These are phyloP conservation scores for Ryuthela nishihirai DNA, from an alignment of 2,888 invertebrate species.

Conservation along the genomic window DNA sequence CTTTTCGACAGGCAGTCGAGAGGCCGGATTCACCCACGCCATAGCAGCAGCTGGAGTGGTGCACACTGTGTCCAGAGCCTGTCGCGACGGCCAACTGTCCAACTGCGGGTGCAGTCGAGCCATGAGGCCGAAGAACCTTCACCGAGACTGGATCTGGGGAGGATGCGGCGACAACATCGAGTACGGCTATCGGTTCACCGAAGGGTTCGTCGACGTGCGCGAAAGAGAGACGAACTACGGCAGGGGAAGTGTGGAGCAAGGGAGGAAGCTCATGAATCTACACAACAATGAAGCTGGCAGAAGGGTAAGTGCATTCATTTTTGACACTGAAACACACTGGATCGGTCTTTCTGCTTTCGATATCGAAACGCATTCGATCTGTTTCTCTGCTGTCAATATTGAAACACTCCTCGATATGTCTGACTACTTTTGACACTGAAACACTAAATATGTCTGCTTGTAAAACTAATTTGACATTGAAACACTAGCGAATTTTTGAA, in stretches of 20 bases:
- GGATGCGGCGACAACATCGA: conserved; percentile 97
- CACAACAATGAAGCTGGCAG: conserved; percentile 98
- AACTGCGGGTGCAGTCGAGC: conserved; percentile 87
- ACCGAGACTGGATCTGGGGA: conserved; percentile 95
- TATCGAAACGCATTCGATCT: too few relatives aligned
- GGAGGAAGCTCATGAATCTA: conserved; percentile 87
- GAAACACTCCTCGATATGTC: too few relatives aligned
- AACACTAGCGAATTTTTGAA: too few relatives aligned
- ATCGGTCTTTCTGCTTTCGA: too few relatives aligned
- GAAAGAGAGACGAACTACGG: conserved; percentile 73
- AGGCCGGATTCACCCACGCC: conserved; percentile 59
- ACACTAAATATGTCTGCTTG: too few relatives aligned
- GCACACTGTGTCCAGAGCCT: conserved; percentile 81
- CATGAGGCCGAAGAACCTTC: conserved; percentile 73
- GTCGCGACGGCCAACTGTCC: conserved; percentile 82
- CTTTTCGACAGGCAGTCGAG: conserved; percentile 54
- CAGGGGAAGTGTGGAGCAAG: conserved; percentile 75
- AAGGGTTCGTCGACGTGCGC: conserved; percentile 88
- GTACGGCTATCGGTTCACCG: conserved; percentile 93
- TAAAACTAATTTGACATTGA: too few relatives aligned
- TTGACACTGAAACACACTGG: too few relatives aligned
- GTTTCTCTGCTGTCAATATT: too few relatives aligned
- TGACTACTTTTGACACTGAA: too few relatives aligned
- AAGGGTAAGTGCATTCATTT: conserved; percentile 72
- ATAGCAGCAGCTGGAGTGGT: conserved; percentile 65